phyloP scores from a whole-genome alignment of 1,140 invertebrate genomes.

The Campoletis sonorensis region DNA sequence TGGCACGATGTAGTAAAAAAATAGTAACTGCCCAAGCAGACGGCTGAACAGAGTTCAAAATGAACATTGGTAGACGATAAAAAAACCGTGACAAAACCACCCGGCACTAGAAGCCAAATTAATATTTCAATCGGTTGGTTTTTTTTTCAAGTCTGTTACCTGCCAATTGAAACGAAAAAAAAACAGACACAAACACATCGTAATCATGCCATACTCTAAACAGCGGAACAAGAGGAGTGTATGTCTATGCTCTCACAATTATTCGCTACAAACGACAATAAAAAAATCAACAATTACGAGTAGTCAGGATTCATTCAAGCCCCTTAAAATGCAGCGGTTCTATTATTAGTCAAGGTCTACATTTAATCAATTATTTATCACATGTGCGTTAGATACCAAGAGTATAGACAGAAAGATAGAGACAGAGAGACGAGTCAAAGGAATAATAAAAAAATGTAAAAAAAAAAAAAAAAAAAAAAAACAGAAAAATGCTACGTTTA shows the following conservation, averaged over 20 bases:
- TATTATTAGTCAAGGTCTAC: constrained; percentile 21
- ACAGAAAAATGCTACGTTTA: constrained; percentile 60
- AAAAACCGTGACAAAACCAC: too few relatives aligned
- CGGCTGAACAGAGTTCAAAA: too few relatives aligned
- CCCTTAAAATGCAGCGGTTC: constrained; percentile 37
- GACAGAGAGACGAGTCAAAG: constrained; percentile 17
- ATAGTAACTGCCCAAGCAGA: too few relatives aligned
- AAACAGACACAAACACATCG: constrained; percentile 18
- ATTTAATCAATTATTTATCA: constrained; percentile 24
- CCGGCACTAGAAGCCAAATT: too few relatives aligned
- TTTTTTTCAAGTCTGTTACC: neutral
- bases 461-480: constrained; percentile 42
- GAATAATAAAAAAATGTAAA: constrained; percentile 34
- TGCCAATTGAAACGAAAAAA: neutral
- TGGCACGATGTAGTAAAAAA: too few relatives aligned
- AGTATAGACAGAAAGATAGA: constrained; percentile 26
- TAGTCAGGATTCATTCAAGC: constrained; percentile 21
- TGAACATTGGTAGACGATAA: too few relatives aligned
- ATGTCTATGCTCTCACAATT: neutral
- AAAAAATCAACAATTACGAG: neutral
- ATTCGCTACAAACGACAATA: constrained; percentile 16
- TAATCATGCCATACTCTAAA: constrained; percentile 19
- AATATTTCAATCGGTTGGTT: too few relatives aligned
- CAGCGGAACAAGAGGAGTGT: neutral
- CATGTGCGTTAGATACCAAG: constrained; percentile 42